phyloP scores from a whole-genome alignment of 2,888 invertebrate genomes.

The Willowsia nigromaculata region DNA sequence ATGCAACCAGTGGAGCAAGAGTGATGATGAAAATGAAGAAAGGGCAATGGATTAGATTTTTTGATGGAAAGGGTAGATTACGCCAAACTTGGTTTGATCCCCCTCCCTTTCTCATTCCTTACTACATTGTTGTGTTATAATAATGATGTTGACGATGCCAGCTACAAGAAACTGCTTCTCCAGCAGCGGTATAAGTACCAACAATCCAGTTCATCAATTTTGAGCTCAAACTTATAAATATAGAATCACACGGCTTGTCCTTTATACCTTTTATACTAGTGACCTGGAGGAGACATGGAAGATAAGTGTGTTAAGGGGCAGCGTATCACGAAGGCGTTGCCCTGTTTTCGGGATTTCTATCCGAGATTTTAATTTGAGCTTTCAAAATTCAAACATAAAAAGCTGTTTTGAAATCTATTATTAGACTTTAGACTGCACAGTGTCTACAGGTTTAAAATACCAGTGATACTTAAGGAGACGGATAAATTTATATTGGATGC shows the following conservation, averaged over 20 bases:
- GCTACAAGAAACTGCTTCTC: slow-evolving; percentile 17
- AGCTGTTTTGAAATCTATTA: neutral
- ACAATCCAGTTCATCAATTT: slow-evolving; percentile 34
- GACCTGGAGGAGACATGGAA: neutral
- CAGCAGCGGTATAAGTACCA: slow-evolving; percentile 45
- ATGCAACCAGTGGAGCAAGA: slow-evolving; percentile 40
- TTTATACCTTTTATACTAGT: neutral
- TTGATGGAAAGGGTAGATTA: slow-evolving; percentile 66
- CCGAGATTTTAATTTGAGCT: slow-evolving; percentile 55
- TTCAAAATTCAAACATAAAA: neutral
- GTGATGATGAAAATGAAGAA: slow-evolving; percentile 56
- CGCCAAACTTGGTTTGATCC: slow-evolving; percentile 62
- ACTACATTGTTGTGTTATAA: slow-evolving; percentile 28
- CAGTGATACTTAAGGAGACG: neutral
- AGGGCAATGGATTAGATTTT: slow-evolving; percentile 59
- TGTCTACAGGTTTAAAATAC: neutral
- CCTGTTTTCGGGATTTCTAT: slow-evolving; percentile 44
- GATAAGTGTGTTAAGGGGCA: neutral
- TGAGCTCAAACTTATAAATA: neutral
- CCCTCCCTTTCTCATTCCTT: slow-evolving; percentile 39
- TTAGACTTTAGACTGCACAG: neutral
- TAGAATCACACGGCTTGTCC: neutral
- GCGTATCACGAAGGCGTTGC: slow-evolving; percentile 50
- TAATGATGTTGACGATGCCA: slow-evolving; percentile 4
- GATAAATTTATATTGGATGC: neutral